phyloP scores from a whole-genome alignment of 2,888 invertebrate genomes.

The Bruchidius siliquastri region DNA sequence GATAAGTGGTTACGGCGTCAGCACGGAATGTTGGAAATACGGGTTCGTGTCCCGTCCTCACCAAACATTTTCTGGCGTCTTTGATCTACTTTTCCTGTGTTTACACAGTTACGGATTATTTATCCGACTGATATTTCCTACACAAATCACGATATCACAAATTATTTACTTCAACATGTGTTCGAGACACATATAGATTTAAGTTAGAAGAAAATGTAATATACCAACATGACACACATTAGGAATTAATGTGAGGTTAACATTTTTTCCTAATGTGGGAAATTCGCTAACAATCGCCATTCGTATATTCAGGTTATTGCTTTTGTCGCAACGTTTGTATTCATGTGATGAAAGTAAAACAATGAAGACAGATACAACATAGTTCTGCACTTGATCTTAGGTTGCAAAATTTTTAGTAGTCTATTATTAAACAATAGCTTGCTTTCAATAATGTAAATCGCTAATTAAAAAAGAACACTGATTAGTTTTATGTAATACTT shows the following conservation, averaged over 20 bases:
- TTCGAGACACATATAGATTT: too few species aligned
- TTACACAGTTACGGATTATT: too few species aligned
- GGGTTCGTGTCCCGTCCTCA: too few species aligned
- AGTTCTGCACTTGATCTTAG: not conserved
- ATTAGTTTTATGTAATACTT: too few species aligned
- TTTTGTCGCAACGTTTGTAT: constrained; percentile 13
- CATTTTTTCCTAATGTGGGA: not conserved
- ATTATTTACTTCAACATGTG: too few species aligned
- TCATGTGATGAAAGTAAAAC: not conserved
- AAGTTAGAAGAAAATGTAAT: not conserved
- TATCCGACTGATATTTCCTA: too few species aligned
- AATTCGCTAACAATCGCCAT: not conserved
- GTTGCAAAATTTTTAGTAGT: not conserved
- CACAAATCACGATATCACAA: too few species aligned
- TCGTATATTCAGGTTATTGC: constrained; percentile 25
- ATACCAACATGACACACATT: not conserved
- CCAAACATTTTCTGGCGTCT: too few species aligned
- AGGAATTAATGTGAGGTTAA: not conserved
- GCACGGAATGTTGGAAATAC: too few species aligned
- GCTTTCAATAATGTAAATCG: not conserved
- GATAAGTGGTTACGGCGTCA: too few species aligned
- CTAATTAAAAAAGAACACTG: not conserved
- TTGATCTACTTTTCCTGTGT: too few species aligned
- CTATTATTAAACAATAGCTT: not conserved
- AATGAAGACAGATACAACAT: not conserved